Base-by-base conservation (phyloP, 2,888 invertebrate species). In the Dendrolimus houi region DNA sequence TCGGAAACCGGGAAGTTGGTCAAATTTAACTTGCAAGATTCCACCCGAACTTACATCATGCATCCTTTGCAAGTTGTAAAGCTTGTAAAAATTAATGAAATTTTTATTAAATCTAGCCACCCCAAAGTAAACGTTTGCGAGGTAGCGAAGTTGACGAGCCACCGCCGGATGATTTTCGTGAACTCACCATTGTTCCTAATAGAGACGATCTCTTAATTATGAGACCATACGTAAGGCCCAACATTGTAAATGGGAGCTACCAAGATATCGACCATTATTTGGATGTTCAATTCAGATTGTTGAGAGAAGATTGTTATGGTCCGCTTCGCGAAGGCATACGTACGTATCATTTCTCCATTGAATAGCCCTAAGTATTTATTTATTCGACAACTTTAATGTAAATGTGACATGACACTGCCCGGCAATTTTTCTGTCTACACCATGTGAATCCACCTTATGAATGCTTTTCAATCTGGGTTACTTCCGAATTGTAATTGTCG, bases 271-370 rank as follows among this genome's bases (percentile, higher is more conserved):
- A 94, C 17, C 94, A 96, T 69, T 97, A 97, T 74, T 85, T 97
- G 42, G 95, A 95, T 68, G 92, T 94, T 1, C 96, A 96, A 68
- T 96, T 95, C 72, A 86, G 95, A 9, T 84, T 96, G 40, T 79
- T 97, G 56, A 89, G 96, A 12, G 96, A 97, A 81, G 97, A 97
- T 81, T 96, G 96, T 75, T 91, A 95, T 54, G 88, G 91, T 8
- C 96, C 96, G 0, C 76, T 97, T 41, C 88, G 95, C 13, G 90
- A 93, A 57, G 95, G 94, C 17, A 85, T 95, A 59, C 56, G 88
- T 87, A 67, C 75, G 82, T 74, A 57, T 54, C 29, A 29, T 29
- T 29, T 29, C 6, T 29, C 3, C 29, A 29, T 29, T 29, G 29
- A 29, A 29, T 29, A 29, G 29, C 29, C 29, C 29, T 29, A 29